Conservation (phyloP, 1,140 invertebrate genomes). For the Heterodera carotae region DNA sequence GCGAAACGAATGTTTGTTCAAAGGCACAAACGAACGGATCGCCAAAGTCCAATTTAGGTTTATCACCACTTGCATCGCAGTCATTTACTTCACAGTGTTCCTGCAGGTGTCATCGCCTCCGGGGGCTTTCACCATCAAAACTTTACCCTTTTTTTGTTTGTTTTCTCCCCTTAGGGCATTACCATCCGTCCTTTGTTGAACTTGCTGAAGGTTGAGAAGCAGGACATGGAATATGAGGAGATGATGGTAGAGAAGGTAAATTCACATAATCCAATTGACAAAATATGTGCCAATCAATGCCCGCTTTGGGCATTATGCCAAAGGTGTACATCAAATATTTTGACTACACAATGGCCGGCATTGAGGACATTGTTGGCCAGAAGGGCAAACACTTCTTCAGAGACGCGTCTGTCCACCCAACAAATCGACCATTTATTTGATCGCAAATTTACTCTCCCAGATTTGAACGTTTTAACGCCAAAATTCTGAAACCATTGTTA, state of each 20-base stretch:
- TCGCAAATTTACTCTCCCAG: conserved; percentile 31
- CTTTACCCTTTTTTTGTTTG: too few species aligned
- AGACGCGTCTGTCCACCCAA: conserved; percentile 19
- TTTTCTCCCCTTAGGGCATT: conserved; percentile 60
- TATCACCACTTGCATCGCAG: conserved; percentile 66
- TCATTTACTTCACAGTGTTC: conserved; percentile 71
- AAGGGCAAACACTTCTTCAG: conserved; percentile 43
- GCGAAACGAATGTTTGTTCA: conserved; percentile 67
- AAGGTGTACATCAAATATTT: conserved; percentile 46
- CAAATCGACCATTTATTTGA: too few species aligned
- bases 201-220: conserved; percentile 68
- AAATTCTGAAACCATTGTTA: conserved; percentile 56
- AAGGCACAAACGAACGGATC: neutral
- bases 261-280: too few species aligned
- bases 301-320: too few species aligned
- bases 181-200: conserved; percentile 69
- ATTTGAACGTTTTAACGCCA: conserved; percentile 62
- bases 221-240: conserved; percentile 40
- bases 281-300: neutral
- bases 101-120: conserved; percentile 64
- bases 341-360: conserved; percentile 54
- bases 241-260: conserved; percentile 61
- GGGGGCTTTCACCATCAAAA: too few species aligned
- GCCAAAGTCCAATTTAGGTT: neutral
- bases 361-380: conserved; percentile 50